Evolutionary conservation across 2,113 vertebrate genomes (phyloP).

Genomic region (Melanotaenia duboulayi): DNA sequence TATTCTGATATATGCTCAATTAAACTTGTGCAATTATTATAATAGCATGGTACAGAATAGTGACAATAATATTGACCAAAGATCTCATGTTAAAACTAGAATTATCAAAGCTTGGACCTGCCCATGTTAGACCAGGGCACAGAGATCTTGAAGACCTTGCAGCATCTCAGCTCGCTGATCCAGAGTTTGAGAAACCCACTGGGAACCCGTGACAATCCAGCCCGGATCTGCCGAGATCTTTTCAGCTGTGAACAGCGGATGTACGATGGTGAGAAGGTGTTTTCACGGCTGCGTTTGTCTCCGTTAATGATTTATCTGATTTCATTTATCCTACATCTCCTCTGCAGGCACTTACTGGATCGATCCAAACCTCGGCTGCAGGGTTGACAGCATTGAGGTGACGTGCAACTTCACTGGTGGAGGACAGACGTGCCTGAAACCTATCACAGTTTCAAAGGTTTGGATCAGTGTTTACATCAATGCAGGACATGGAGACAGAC

Average conservation of each 20-base stretch:
- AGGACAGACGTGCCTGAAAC: conserved; percentile 95
- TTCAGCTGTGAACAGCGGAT: conserved; percentile 95
- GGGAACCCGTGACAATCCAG: conserved; percentile 92
- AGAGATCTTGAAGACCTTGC: conserved; percentile 96
- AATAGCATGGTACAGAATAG: neutral
- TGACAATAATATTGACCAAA: neutral
- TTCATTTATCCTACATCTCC: neutral
- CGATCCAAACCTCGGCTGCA: conserved; percentile 95
- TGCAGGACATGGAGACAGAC: neutral
- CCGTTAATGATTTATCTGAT: neutral
- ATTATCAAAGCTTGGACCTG: conserved; percentile 84
- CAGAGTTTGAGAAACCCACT: conserved; percentile 96
- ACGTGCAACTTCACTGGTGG: conserved; percentile 93
- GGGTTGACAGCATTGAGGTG: conserved; percentile 92
- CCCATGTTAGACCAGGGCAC: conserved; percentile 91
- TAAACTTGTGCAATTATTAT: neutral
- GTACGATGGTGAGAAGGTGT: conserved; percentile 85
- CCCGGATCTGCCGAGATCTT: conserved; percentile 95
- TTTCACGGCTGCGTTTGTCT: neutral
- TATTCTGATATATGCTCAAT: neutral
- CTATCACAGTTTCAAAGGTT: conserved; percentile 93
- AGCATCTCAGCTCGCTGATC: conserved; percentile 97
- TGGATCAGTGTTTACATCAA: neutral
- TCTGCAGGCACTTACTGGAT: conserved; percentile 93
- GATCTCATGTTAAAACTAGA: conserved; percentile 67